phyloP scores from a whole-genome alignment of 2,113 vertebrate species.

The Ophthalmolycus amberensis region DNA sequence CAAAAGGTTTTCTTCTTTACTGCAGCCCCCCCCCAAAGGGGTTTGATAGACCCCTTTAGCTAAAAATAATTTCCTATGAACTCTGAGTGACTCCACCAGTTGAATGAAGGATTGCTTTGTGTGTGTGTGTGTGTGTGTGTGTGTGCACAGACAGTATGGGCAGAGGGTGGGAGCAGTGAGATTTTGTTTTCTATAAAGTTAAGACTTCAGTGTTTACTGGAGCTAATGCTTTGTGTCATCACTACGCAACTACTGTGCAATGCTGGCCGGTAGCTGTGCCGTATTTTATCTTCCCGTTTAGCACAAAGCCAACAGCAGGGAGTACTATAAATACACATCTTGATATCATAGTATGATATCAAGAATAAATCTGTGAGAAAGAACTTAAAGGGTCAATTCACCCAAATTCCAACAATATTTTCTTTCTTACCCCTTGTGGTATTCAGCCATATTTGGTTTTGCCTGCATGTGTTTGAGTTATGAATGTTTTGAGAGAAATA shows the following conservation, averaged over 20 bases:
- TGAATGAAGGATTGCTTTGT: conserved; percentile 67
- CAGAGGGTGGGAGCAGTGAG: conserved; percentile 25
- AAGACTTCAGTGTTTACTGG: conserved; percentile 63
- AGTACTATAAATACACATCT: background rate
- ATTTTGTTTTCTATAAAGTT: conserved; percentile 64
- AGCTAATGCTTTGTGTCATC: conserved; percentile 73
- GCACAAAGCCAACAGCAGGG: conserved; percentile 1
- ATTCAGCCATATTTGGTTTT: background rate
- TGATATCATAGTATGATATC: background rate
- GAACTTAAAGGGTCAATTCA: background rate
- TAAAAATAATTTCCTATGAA: conserved; percentile 80
- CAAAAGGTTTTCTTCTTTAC: conserved; percentile 9
- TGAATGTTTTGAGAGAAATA: background rate
- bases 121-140: conserved; percentile 27
- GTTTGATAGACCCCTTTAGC: conserved; percentile 50
- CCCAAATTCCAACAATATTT: background rate
- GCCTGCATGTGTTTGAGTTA: background rate
- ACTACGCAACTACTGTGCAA: conserved; percentile 67
- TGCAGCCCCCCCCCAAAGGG: background rate
- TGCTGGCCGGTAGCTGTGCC: conserved; percentile 25
- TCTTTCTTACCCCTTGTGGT: background rate
- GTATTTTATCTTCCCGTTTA: conserved; percentile 22
- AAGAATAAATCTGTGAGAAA: background rate
- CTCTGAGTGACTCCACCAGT: conserved; percentile 62
- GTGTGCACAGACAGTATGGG: conserved; percentile 19